Conservation (phyloP, 2,797 vertebrate species). For the Notamacropus eugenii region DNA sequence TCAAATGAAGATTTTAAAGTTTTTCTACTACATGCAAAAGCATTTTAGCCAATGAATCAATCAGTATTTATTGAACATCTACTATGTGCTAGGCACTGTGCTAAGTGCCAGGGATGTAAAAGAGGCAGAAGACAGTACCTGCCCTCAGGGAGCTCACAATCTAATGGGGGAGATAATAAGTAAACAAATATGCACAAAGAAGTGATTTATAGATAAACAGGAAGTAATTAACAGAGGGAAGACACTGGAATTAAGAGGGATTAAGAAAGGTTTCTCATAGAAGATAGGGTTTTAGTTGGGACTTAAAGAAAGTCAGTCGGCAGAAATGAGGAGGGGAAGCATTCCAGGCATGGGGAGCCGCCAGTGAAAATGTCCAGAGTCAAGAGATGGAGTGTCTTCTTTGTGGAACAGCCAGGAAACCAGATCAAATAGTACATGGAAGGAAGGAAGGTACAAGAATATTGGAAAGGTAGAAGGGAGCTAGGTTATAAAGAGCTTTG, state of each 20-base stretch:
- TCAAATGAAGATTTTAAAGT: slow-evolving; percentile 23
- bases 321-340: not conserved
- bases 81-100: not conserved
- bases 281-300: not conserved
- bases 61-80: not conserved
- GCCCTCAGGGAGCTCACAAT: not conserved
- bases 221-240: not conserved
- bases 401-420: not conserved
- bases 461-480: not conserved
- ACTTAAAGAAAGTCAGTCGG: not conserved
- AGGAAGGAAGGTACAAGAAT: not conserved
- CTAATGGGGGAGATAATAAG: not conserved
- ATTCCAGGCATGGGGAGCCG: not conserved
- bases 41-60: not conserved
- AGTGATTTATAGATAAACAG: not conserved
- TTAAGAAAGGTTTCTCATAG: not conserved
- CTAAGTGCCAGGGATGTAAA: not conserved
- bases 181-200: not conserved
- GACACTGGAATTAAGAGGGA: not conserved
- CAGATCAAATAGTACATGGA: not conserved
- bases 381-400: not conserved
- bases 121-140: not conserved
- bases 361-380: not conserved
- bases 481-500: not conserved
- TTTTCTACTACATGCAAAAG: not conserved